Evolutionary conservation across 2,888 invertebrate species (phyloP), one percentile per base, ranked within the genome.

Genomic region (Hirtodrosophila alboralis): DNA sequence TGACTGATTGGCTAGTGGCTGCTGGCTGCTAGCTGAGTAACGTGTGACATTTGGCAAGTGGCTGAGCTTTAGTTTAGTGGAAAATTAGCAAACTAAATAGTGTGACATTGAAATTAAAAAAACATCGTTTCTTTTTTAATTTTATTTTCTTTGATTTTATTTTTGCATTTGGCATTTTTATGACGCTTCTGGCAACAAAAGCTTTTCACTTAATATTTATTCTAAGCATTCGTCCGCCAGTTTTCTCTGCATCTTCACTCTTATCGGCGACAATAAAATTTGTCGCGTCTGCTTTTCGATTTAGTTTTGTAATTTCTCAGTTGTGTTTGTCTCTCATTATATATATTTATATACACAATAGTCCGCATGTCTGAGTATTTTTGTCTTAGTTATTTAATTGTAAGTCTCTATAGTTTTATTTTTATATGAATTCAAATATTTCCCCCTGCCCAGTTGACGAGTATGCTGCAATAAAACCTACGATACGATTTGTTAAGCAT

Each of bases 351-450:
- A 57, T 66, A 70, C 70, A 67, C 71, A 75, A 85, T 65, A 34
- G 58, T 54, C 57, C 49, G 44, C 38, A 14, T 41, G 54, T 49
- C 52, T 61, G 60, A 44, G 49, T 70, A 67, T 67, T 83, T 73
- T 60, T 65, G 45, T 63, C 47, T 62, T 60, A 71, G 71, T 84
- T 84, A 67, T 85, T 86, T 79, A 72, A 79, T 75, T 75, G 70
- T 59, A 73, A 56, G 61, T 54, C 58, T 75, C 48, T 67, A 57
- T 58, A 63, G 64, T 56, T 63, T 75, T 68, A 86, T 72, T 80
- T 84, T 70, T 72, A 78, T 7, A 75, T 75, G 64, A 71, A 76
- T 73, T 76, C 64, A 61, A 60, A 51, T 52, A 76, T 62, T 49
- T 53, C 26, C 27, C 30, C 14, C 8, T 1, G 18, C 34, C 28